Conservation (phyloP, 1,140 invertebrate genomes). For the Periplaneta americana region DNA sequence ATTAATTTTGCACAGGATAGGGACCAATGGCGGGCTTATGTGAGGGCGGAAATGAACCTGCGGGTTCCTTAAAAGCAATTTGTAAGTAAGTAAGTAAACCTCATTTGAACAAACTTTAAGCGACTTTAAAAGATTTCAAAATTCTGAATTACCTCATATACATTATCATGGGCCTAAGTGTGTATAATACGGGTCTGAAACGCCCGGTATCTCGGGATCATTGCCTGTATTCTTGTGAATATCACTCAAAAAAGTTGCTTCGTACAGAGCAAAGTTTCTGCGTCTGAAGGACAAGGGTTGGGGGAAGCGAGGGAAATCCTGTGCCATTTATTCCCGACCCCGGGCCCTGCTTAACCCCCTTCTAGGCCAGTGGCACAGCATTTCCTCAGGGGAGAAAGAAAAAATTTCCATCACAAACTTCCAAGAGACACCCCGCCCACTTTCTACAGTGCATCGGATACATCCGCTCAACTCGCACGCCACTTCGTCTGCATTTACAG, state of each 20-base stretch:
- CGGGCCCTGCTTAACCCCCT: background rate
- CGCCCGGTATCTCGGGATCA: background rate
- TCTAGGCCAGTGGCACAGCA: background rate
- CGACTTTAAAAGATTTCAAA: too few species aligned
- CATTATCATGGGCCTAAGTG: too few species aligned
- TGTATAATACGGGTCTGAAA: too few species aligned
- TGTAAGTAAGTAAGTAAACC: too few species aligned
- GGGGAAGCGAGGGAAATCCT: background rate
- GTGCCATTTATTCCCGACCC: background rate
- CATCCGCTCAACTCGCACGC: background rate
- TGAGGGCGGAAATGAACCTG: too few species aligned
- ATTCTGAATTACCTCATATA: too few species aligned
- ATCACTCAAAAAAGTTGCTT: background rate
- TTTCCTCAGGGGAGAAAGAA: background rate
- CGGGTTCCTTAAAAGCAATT: too few species aligned
- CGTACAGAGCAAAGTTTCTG: background rate
- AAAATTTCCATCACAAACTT: background rate
- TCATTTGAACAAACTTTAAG: too few species aligned
- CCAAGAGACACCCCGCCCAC: background rate
- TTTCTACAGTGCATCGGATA: background rate
- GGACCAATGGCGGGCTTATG: too few species aligned
- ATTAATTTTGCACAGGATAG: too few species aligned
- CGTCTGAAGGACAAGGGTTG: background rate
- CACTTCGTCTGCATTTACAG: too few species aligned
- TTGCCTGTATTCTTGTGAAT: background rate